Evolutionary conservation across 2,888 invertebrate genomes (phyloP).

Genomic region (Myopa tessellatipennis): DNA sequence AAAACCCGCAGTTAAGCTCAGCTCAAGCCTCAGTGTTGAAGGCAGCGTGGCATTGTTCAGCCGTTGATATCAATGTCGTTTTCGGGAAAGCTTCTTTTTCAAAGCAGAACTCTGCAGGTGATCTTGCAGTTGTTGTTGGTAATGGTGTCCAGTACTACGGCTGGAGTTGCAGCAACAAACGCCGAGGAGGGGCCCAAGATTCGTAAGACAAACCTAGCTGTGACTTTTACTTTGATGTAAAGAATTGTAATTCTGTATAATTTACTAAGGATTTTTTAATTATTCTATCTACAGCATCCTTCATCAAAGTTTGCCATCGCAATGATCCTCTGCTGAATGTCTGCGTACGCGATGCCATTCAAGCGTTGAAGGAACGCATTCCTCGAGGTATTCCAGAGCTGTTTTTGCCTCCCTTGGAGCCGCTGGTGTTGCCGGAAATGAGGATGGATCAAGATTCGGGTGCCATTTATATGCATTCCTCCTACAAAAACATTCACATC

Average conservation of each 20-base stretch:
- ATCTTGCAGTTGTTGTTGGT: too few relatives aligned
- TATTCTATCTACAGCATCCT: slow-evolving; percentile 71
- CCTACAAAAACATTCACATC: slow-evolving; percentile 74
- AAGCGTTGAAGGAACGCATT: slow-evolving; percentile 72
- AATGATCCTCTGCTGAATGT: slow-evolving; percentile 72
- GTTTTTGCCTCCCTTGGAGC: slow-evolving; percentile 78
- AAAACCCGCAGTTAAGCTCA: not conserved
- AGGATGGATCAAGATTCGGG: slow-evolving; percentile 77
- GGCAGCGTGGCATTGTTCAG: too few relatives aligned
- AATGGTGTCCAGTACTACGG: too few relatives aligned
- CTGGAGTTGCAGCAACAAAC: slow-evolving; percentile 12
- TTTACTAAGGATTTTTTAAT: not conserved
- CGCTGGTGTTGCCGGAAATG: slow-evolving; percentile 75
- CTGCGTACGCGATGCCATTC: slow-evolving; percentile 74
- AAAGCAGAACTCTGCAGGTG: too few relatives aligned
- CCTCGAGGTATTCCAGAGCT: slow-evolving; percentile 76
- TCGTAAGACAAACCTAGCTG: slow-evolving; percentile 41
- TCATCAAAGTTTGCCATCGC: slow-evolving; percentile 75
- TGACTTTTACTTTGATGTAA: not conserved
- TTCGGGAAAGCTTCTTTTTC: too few relatives aligned
- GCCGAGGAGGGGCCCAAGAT: slow-evolving; percentile 44
- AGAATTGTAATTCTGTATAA: not conserved
- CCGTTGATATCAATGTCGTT: too few relatives aligned
- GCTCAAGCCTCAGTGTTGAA: not conserved
- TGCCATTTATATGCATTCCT: slow-evolving; percentile 77